These are phyloP conservation scores for Drosophila paranaensis DNA, from an alignment of 2,888 invertebrate species.

Conservation along the genomic window DNA sequence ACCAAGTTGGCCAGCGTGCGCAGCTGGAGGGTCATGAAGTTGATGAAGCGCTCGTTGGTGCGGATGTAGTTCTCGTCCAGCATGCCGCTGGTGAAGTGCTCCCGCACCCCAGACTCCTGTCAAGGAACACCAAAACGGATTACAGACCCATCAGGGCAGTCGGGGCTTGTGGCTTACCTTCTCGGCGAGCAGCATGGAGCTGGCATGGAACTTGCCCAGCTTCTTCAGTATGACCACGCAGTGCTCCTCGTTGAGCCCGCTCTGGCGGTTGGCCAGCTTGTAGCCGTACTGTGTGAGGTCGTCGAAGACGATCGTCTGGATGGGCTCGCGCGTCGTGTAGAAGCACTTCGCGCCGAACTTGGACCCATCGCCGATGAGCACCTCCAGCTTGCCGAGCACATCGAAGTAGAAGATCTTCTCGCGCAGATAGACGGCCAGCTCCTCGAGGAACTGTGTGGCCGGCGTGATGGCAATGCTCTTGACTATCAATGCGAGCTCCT, in stretches of 20 bases:
- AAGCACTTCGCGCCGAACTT: slow-evolving; percentile 84
- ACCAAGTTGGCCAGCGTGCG: slow-evolving; percentile 83
- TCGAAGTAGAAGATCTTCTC: slow-evolving; percentile 85
- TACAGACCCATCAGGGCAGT: no score
- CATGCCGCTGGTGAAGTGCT: slow-evolving; percentile 81
- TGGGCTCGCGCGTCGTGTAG: slow-evolving; percentile 80
- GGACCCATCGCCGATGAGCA: slow-evolving; percentile 82
- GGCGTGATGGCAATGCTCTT: slow-evolving; percentile 83
- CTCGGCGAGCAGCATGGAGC: slow-evolving; percentile 86
- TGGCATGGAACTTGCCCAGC: slow-evolving; percentile 86
- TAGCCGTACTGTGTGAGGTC: slow-evolving; percentile 86
- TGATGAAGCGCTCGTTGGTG: slow-evolving; percentile 80
- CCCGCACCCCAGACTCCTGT: slow-evolving; percentile 76
- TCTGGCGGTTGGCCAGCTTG: slow-evolving; percentile 86
- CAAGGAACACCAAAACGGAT: neutral
- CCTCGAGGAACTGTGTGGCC: slow-evolving; percentile 85
- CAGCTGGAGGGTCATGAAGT: slow-evolving; percentile 77
- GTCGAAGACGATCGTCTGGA: slow-evolving; percentile 83
- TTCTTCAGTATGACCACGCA: slow-evolving; percentile 85
- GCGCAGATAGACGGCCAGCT: slow-evolving; percentile 84
- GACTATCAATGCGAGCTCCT: slow-evolving; percentile 82
- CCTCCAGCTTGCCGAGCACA: slow-evolving; percentile 84
- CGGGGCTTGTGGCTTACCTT: slow-evolving; percentile 83
- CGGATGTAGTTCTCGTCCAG: slow-evolving; percentile 81
- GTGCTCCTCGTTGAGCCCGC: slow-evolving; percentile 86